These are phyloP conservation scores for Holothuria leucospilota DNA, from an alignment of 53 echinoderm and acorn worm species.

Conservation along the genomic window DNA sequence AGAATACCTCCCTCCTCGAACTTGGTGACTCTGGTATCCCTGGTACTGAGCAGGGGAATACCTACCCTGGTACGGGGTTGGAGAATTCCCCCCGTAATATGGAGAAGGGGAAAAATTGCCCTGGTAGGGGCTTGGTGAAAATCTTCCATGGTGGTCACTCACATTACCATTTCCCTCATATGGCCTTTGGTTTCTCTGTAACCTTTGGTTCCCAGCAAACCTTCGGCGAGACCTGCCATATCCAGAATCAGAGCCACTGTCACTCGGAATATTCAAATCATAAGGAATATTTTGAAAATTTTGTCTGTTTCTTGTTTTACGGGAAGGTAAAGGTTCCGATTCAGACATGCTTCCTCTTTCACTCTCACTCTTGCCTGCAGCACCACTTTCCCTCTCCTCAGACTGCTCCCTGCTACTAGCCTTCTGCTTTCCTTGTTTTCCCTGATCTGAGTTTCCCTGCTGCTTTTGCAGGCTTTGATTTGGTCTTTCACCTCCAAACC, in stretches of 20 bases:
- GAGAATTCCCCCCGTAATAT: conserved; percentile 14
- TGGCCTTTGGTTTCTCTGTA: neutral
- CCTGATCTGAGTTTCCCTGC: neutral
- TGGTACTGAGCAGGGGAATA: conserved; percentile 17
- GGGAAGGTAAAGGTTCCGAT: conserved; percentile 13
- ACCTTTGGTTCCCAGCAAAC: conserved; percentile 5
- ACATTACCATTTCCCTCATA: neutral
- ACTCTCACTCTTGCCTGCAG: neutral
- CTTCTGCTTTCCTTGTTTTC: neutral
- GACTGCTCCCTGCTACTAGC: neutral
- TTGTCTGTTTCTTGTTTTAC: neutral
- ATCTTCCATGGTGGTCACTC: conserved; percentile 3
- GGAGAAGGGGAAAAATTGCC: conserved; percentile 31
- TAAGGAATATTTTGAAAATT: conserved; percentile 14
- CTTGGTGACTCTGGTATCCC: neutral
- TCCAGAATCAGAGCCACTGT: conserved; percentile 48
- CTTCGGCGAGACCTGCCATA: conserved; percentile 8
- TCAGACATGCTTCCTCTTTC: neutral
- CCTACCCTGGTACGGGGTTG: neutral
- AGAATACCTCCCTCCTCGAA: neutral
- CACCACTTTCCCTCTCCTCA: neutral
- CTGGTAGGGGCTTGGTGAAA: conserved; percentile 1
- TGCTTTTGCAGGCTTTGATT: neutral
- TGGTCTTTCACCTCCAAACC: conserved; percentile 24
- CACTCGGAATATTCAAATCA: conserved; percentile 25